phyloP scores from a whole-genome alignment of 2,888 invertebrate genomes.

The Aspidapion aeneum region DNA sequence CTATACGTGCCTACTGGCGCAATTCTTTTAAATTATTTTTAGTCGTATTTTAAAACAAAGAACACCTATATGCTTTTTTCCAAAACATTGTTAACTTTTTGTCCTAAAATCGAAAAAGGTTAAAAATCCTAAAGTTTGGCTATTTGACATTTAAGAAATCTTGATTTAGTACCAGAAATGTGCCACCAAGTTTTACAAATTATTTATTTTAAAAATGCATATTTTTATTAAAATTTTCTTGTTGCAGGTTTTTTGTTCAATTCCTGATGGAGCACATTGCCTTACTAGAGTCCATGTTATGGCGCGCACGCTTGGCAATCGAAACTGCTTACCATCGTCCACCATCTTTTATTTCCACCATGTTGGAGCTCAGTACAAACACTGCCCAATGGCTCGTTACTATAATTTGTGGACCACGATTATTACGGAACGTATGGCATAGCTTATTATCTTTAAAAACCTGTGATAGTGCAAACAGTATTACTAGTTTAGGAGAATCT shows the following conservation, averaged over 20 bases:
- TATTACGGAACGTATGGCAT: conserved; percentile 39
- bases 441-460: conserved; percentile 32
- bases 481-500: conserved; percentile 26
- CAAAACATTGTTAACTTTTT: too few species aligned
- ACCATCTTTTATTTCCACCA: conserved; percentile 50
- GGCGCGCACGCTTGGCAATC: conserved; percentile 64
- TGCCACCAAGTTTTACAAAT: too few species aligned
- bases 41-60: too few species aligned
- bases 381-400: conserved; percentile 33
- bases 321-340: conserved; percentile 60
- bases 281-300: conserved; percentile 68
- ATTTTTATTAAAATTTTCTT: too few species aligned
- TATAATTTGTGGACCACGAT: conserved; percentile 36
- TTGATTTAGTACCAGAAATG: too few species aligned
- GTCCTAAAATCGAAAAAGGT: too few species aligned
- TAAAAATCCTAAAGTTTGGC: too few species aligned
- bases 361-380: conserved; percentile 53
- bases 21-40: too few species aligned
- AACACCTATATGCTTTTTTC: too few species aligned
- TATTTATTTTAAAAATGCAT: too few species aligned
- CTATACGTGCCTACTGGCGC: too few species aligned
- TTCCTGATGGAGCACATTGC: conserved; percentile 80
- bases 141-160: too few species aligned
- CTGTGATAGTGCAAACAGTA: conserved; percentile 36
- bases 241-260: conserved; percentile 38